Conservation (phyloP, 2,113 vertebrate species). For the Sceloporus tristichus region DNA sequence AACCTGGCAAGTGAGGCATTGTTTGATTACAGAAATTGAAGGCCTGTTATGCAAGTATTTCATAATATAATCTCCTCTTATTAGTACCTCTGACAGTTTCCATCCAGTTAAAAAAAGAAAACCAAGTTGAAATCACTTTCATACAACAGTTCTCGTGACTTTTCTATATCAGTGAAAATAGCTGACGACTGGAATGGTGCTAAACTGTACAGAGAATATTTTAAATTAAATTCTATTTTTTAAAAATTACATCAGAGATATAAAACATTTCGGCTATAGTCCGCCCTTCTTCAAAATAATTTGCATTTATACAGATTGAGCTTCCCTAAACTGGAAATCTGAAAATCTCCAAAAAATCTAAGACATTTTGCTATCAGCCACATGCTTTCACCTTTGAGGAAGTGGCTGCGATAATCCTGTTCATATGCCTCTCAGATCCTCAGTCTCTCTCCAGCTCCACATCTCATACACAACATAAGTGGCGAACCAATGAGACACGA, state of each 20-base stretch:
- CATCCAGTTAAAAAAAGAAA: neutral
- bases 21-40: neutral
- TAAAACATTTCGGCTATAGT: too few species aligned
- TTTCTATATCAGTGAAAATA: neutral
- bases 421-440: too few species aligned
- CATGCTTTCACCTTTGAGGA: too few species aligned
- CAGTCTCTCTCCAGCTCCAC: too few species aligned
- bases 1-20: neutral
- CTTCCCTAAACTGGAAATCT: too few species aligned
- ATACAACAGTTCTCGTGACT: neutral
- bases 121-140: neutral
- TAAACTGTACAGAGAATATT: neutral
- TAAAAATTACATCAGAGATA: neutral
- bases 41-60: neutral
- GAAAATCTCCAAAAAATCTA: too few species aligned
- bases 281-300: too few species aligned
- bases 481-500: too few species aligned
- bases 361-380: too few species aligned
- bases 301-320: too few species aligned
- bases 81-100: neutral
- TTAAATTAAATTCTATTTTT: neutral
- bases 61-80: neutral
- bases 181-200: neutral
- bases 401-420: too few species aligned
- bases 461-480: too few species aligned